phyloP scores from a whole-genome alignment of 2,797 vertebrate genomes.

The Hozukius guyotensis region DNA sequence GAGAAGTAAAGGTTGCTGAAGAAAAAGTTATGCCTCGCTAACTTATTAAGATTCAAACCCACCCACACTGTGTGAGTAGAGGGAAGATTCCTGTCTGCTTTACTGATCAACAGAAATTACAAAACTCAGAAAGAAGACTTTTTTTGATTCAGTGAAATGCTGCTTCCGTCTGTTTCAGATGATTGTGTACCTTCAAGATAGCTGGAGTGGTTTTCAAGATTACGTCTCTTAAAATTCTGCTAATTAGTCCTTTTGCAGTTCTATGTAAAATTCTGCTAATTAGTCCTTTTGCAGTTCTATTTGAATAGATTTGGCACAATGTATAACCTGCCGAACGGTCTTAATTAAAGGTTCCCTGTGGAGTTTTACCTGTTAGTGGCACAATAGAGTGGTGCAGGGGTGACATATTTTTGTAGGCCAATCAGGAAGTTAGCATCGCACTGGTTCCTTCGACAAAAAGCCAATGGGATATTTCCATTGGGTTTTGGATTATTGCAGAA shows the following conservation, averaged over 20 bases:
- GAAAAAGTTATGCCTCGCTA: slow-evolving; percentile 57
- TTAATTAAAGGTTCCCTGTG: neutral
- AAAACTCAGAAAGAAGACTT: neutral
- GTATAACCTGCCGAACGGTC: neutral
- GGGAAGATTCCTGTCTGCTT: slow-evolving; percentile 7
- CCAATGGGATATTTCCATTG: no score
- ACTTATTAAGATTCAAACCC: slow-evolving; percentile 60
- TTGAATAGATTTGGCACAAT: neutral
- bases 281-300: neutral
- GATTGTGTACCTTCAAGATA: neutral
- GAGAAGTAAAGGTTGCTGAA: slow-evolving; percentile 15
- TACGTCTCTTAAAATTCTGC: neutral
- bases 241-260: neutral
- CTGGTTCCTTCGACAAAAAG: no score
- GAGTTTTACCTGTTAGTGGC: neutral
- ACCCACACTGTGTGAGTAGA: slow-evolving; percentile 27
- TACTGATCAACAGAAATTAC: slow-evolving; percentile 34
- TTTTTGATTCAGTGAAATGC: slow-evolving; percentile 1
- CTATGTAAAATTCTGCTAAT: neutral
- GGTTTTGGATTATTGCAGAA: no score
- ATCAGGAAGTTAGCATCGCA: no score
- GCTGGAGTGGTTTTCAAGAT: neutral
- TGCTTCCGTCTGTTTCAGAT: neutral
- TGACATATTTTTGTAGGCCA: no score
- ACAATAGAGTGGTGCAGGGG: neutral